Percentiles rank a stretch among this genome's conserved stretches.
phyloP scores from a whole-genome alignment of 1,140 invertebrate species.

The Bilobella aurantiaca region DNA sequence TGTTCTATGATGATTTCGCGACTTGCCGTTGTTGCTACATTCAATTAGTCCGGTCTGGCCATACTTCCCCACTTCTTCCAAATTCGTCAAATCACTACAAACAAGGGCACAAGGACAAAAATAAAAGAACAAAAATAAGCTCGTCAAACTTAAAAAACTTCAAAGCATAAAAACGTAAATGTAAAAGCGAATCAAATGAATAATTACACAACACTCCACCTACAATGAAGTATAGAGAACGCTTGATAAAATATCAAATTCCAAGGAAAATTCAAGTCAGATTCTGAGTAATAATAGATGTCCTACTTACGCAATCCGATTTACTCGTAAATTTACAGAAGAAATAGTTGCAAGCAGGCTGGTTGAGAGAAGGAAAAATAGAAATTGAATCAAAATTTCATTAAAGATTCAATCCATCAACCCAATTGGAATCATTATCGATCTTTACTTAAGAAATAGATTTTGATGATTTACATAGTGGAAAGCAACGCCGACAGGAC shows the following conservation, averaged over 20 bases:
- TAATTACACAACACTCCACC: too few species aligned
- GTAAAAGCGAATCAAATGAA: too few species aligned
- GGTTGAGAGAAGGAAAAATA: constrained; percentile 42
- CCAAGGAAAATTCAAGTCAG: constrained; percentile 5
- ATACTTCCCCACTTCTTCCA: neutral
- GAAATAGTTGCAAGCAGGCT: constrained; percentile 82
- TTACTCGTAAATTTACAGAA: constrained; percentile 75
- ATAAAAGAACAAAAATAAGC: neutral
- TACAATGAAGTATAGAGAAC: too few species aligned
- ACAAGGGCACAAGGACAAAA: constrained; percentile 2
- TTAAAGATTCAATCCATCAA: neutral
- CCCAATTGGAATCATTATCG: neutral
- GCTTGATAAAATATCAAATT: constrained; percentile 5
- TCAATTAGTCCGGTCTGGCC: neutral
- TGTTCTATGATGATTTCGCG: neutral
- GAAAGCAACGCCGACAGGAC: too few species aligned
- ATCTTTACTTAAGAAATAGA: too few species aligned
- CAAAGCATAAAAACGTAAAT: constrained; percentile 3
- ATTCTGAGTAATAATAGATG: too few species aligned
- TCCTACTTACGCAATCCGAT: constrained; percentile 83
- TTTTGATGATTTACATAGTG: too few species aligned
- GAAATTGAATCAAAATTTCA: constrained; percentile 9
- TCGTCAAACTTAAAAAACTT: neutral
- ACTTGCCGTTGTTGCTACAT: neutral
- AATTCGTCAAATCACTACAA: constrained; percentile 1